Evolutionary conservation across 2,113 vertebrate genomes (phyloP), one percentile per base, ranked within the genome.

Genomic region (Epinephelus cyanopodus): DNA sequence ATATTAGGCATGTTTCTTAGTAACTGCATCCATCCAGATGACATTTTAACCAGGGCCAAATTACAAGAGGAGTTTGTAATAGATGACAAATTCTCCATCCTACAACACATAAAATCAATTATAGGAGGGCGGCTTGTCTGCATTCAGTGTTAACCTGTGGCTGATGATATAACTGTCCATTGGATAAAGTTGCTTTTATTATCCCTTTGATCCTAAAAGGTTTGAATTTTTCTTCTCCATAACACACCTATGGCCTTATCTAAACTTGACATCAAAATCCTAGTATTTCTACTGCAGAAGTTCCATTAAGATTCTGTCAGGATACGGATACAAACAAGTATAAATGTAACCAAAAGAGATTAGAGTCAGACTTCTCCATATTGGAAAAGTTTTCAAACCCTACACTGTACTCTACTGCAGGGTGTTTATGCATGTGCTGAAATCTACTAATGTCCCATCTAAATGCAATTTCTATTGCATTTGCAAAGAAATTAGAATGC

Each of bases 391-490:
- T 57, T 77, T 6, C 48, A 54, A 8, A 8, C 15, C 42, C 37
- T 25, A n/a, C 21, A 45, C 47, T 48, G 52, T 10, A 54, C 18
- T 48, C 6, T 19, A 57, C 29, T 47, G n/a, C 7, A 13, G 18
- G 17, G n/a, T 60, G 69, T 80, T 80, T 83, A 65, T 17, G 63
- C 39, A 8, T 76, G 45, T 81, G 17, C 62, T 61, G 29, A 89
- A 73, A 71, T 81, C 66, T 54, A 65, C 48, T 87, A 74, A 79
- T 69, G 48, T 23, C 39, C 21, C 10, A 25, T 82, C 56, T 67
- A 87, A 93, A 88, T 81, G 53, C 53, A 83, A 67, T 84, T 82
- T 84, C 19, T 66, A 27, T 67, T 88, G 50, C 56, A 90, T 88
- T 87, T 88, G 71, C 47, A 58, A 70, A 73, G 54, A 79, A 76